phyloP scores from a whole-genome alignment of 2,888 invertebrate species.

The Mythimna lalbum region DNA sequence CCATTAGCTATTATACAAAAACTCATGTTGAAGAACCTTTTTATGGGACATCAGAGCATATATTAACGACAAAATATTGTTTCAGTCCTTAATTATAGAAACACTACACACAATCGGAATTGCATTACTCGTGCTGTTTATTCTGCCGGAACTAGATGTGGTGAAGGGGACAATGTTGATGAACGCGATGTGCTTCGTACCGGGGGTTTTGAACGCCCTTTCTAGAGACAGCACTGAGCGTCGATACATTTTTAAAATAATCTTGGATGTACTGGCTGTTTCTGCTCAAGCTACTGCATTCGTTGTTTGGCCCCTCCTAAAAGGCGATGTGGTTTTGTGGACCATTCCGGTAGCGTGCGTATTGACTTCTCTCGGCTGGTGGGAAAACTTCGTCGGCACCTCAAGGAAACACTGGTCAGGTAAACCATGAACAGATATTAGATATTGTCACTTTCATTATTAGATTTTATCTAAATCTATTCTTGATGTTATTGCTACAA shows the following conservation, averaged over 20 bases:
- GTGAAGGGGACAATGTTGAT: conserved; percentile 96
- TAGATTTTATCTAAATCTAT: neutral
- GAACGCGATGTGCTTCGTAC: conserved; percentile 95
- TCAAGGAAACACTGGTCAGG: conserved; percentile 76
- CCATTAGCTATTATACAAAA: neutral
- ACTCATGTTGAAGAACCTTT: neutral
- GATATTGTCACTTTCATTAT: conserved; percentile 1
- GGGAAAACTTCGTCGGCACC: conserved; percentile 94
- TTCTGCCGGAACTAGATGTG: conserved; percentile 95
- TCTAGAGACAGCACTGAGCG: conserved; percentile 80
- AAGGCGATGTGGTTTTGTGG: conserved; percentile 89
- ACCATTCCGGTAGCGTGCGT: conserved; percentile 92
- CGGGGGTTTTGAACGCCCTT: conserved; percentile 93
- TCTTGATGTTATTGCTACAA: neutral
- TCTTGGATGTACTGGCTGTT: conserved; percentile 91
- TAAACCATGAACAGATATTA: conserved; percentile 53
- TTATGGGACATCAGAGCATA: neutral
- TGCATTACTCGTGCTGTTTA: conserved; percentile 93
- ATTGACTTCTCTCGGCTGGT: conserved; percentile 95
- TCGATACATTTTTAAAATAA: conserved; percentile 80
- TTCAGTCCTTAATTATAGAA: conserved; percentile 93
- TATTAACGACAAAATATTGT: conserved; percentile 40
- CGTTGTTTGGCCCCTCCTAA: conserved; percentile 92
- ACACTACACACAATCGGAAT: conserved; percentile 94
- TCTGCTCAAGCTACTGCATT: conserved; percentile 92